Conservation (phyloP, 2,797 vertebrate genomes). For the Thaleichthys pacificus region DNA sequence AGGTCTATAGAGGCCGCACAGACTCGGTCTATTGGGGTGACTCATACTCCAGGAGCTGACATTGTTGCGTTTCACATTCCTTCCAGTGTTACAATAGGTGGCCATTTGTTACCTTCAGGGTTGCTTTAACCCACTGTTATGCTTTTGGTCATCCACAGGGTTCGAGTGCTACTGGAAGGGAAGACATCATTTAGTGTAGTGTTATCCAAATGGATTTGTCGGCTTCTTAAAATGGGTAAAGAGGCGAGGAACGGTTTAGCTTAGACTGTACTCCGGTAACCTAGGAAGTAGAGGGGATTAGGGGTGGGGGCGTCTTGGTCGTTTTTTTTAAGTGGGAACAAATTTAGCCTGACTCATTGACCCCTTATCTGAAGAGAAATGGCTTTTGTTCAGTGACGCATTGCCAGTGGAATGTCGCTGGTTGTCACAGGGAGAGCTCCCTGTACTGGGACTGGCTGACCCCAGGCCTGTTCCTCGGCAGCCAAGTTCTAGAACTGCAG, state of each 20-base stretch:
- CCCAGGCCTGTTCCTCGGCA: constrained; percentile 14
- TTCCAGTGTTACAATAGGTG: constrained; percentile 57
- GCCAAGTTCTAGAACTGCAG: background rate
- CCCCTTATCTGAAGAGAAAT: constrained; percentile 61
- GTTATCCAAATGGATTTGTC: constrained; percentile 32
- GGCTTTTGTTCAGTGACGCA: constrained; percentile 60
- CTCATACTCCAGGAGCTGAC: constrained; percentile 66
- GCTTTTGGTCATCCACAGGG: constrained; percentile 43
- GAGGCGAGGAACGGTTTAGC: background rate
- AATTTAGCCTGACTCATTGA: constrained; percentile 61
- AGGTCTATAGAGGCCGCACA: constrained; percentile 8
- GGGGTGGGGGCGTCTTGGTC: constrained; percentile 40
- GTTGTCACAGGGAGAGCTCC: constrained; percentile 37
- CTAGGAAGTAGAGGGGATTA: constrained; percentile 53
- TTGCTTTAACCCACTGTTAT: constrained; percentile 63
- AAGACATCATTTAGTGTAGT: constrained; percentile 15
- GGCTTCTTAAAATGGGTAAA: background rate
- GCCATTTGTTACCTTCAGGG: constrained; percentile 60
- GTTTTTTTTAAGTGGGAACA: constrained; percentile 65
- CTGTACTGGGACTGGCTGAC: constrained; percentile 11
- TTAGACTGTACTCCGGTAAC: constrained; percentile 35
- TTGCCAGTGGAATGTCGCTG: constrained; percentile 60
- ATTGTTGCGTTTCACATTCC: constrained; percentile 73
- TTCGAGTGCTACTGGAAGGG: constrained; percentile 43
- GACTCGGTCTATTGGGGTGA: constrained; percentile 61